Percentiles rank a stretch among this genome's conserved stretches.
phyloP scores from a whole-genome alignment of 2,888 invertebrate species.

The Tinea pellionella region DNA sequence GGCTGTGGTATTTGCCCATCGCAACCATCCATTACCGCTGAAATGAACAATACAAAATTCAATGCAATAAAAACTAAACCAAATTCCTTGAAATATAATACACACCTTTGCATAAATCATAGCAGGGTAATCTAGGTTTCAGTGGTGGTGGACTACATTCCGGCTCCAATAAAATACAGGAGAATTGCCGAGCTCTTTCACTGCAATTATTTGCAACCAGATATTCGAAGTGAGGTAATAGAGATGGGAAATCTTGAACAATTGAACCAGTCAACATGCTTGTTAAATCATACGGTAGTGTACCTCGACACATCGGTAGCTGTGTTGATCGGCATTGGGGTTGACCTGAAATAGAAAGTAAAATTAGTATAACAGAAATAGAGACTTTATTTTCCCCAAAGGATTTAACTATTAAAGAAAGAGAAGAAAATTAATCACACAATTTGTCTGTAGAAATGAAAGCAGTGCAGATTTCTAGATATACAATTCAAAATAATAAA shows the following conservation, averaged over 20 bases:
- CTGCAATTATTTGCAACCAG: conserved; percentile 74
- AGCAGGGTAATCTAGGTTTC: conserved; percentile 71
- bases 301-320: conserved; percentile 68
- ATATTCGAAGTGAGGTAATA: conserved; percentile 69
- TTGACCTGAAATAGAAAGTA: conserved; percentile 31
- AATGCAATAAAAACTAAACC: neutral
- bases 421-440: neutral
- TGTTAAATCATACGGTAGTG: conserved; percentile 75
- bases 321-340: conserved; percentile 64
- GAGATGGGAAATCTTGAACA: conserved; percentile 41
- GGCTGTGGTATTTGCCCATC: conserved; percentile 70
- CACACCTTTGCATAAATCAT: conserved; percentile 73
- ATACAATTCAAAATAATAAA: neutral
- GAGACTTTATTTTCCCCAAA: neutral
- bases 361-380: conserved; percentile 16
- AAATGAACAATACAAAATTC: conserved; percentile 20
- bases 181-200: conserved; percentile 69
- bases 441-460: neutral
- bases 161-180: conserved; percentile 74
- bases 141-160: conserved; percentile 73
- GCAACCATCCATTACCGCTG: conserved; percentile 73
- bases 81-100: neutral
- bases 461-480: neutral
- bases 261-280: conserved; percentile 52
- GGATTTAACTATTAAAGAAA: too few relatives aligned